These are phyloP conservation scores for Cecropterus lyciades DNA, from an alignment of 1,140 invertebrate genomes.

Conservation along the genomic window DNA sequence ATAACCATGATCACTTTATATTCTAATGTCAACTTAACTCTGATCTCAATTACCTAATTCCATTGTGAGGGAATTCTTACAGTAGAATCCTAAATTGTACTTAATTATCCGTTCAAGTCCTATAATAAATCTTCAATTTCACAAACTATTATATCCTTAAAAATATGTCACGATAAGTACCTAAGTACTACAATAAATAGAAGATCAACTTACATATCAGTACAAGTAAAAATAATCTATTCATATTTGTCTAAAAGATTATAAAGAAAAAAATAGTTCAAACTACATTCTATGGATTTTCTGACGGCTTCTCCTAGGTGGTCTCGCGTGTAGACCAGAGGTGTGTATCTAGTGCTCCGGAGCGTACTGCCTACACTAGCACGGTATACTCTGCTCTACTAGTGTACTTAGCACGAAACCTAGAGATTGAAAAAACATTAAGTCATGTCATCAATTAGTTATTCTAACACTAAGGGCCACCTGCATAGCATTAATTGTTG, in stretches of 20 bases:
- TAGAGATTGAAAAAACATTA: conserved; percentile 83
- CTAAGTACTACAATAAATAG: conserved; percentile 83
- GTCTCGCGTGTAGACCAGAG: conserved; percentile 78
- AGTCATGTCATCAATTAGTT: conserved; percentile 61
- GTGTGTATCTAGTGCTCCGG: conserved; percentile 81
- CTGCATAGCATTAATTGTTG: conserved; percentile 77
- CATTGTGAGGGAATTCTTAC: conserved; percentile 64
- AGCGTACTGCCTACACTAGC: conserved; percentile 84
- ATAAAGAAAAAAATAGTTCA: conserved; percentile 53
- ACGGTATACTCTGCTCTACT: conserved; percentile 81
- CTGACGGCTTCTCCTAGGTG: conserved; percentile 81
- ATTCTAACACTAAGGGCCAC: conserved; percentile 53
- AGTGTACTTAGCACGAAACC: conserved; percentile 84
- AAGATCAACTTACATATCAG: conserved; percentile 79
- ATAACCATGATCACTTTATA: conserved; percentile 62
- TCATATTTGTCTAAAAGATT: conserved; percentile 68
- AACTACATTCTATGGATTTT: conserved; percentile 74
- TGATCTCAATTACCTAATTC: conserved; percentile 63
- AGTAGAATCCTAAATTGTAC: conserved; percentile 80
- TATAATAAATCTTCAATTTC: conserved; percentile 60
- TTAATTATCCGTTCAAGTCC: conserved; percentile 68
- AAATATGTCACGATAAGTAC: conserved; percentile 78
- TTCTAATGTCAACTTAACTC: conserved; percentile 61
- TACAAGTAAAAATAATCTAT: conserved; percentile 76
- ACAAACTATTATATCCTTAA: conserved; percentile 69